Conservation (phyloP, 2,113 vertebrate genomes). For the Lagenorhynchus albirostris region DNA sequence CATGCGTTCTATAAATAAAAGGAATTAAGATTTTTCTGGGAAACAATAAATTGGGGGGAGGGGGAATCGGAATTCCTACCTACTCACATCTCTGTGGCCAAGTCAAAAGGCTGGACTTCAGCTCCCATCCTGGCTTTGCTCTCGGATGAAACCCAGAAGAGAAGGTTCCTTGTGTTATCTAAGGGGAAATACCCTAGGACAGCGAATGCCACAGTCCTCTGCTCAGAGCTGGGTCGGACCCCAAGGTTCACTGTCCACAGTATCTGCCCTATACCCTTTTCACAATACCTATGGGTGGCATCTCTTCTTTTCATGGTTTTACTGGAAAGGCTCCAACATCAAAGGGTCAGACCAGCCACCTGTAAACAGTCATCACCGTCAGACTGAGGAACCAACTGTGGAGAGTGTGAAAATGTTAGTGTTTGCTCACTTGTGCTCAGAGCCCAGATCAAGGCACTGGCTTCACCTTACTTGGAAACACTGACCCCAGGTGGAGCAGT, state of each 20-base stretch:
- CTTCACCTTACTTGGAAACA: neutral
- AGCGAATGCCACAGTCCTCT: neutral
- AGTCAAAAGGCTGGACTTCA: slow-evolving; percentile 15
- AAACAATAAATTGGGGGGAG: slow-evolving; percentile 4
- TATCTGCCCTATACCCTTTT: neutral
- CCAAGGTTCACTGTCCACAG: neutral
- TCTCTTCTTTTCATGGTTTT: neutral
- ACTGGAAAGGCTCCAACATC: neutral
- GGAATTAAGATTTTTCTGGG: slow-evolving; percentile 29
- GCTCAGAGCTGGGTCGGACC: neutral
- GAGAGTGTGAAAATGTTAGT: neutral
- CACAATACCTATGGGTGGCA: neutral
- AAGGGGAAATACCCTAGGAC: neutral
- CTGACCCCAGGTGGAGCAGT: neutral
- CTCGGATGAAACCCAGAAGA: slow-evolving; percentile 8
- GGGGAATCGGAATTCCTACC: neutral
- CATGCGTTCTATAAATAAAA: slow-evolving; percentile 75
- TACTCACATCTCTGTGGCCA: neutral
- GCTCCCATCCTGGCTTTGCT: neutral
- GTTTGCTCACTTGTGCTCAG: neutral
- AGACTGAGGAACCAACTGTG: neutral
- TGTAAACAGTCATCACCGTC: neutral
- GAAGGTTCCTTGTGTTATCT: neutral
- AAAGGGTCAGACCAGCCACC: neutral
- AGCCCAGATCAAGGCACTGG: neutral